Base-by-base conservation (phyloP, 2,797 vertebrate species). In the Syngnathus rostellatus region DNA sequence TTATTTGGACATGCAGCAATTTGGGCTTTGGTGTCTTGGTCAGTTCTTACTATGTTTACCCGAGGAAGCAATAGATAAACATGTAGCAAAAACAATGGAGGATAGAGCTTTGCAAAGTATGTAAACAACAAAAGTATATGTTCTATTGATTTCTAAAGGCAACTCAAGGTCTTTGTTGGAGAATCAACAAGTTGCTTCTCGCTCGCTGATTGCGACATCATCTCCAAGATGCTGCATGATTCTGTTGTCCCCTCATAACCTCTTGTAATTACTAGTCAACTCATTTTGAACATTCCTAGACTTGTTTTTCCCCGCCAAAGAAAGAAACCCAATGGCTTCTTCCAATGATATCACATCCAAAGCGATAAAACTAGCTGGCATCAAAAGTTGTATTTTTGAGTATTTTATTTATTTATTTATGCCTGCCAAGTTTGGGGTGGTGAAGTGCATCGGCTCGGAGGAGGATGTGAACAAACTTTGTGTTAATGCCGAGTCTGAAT, bases 1-100 rank as follows among this genome's bases (percentile, higher is more conserved):
- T 75, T 85, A 73, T 86, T 86, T 82, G 74, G 76, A 84, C 75
- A 81, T 81, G 78, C 76, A 79, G 72, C 59, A 31, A 17, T 72
- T 83, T 77, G 76, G 74, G 70, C 76, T 67, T 68, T 41, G 61
- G 68, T 67, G 65, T 72, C 61, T 70, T 62, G 55, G 62, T 2
- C 40, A 79, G 68, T 71, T 66, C 77, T 76, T 78, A 63, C 72
- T 80, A 71, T 83, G 76, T 82, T 81, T 81, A 77, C 74, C 82
- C 71, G 51, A 25, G 61, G 58, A 85, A 46, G 71, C 31, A 60
- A 66, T 50, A 60, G 76, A 81, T 77, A 86, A 88, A 88, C 73
- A 84, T 87, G 83, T 78, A 81, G 74, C 76, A 66, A 84, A 62
- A 82, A 77, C 6, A 53, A 10, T 23, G 7, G 41, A 8, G 10